Base-by-base conservation (phyloP, 2,888 invertebrate species). In the Aphelenchoides bicaudatus region DNA sequence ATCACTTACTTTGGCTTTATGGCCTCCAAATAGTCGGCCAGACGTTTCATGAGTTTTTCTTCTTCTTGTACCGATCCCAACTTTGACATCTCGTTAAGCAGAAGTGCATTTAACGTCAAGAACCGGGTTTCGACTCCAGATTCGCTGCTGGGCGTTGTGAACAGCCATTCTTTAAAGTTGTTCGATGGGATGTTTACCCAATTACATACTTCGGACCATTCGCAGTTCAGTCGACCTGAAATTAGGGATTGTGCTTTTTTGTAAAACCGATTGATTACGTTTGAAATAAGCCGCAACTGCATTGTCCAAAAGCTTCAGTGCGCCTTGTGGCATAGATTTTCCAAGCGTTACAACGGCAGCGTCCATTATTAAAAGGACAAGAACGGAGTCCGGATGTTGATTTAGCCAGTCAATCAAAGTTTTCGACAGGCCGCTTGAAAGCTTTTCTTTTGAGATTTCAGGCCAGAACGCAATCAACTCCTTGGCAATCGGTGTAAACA, bases 381-480 rank as follows among this genome's bases (percentile, higher is more conserved):
- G 29, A n/a, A 56, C 47, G 23, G 69, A 66, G 19, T 66, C 65
- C 16, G 57, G 46, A 30, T 66, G 61, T 23, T 30, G 58, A 23
- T 30, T 37, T 39, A 66, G 39, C 66, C 66, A 66, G 19, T 70
- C 51, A 2, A 29, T 38, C 10, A 70, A 38, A 1, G 52, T 51
- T n/a, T 69, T 51, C 37, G 53, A 31, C 8, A 63, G 29, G 2
- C 39, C 48, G 2, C 48, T 43, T 3, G 37, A 27, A 23, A 54
- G 28, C 23, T 58, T 66, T 2, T 66, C 60, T 25, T 70, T 68
- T 5, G 65, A 31, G 30, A 72, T 67, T 23, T 67, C 56, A 25
- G 67, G 60, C 73, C 74, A 74, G 27, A 73, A 48, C n/a, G 61
- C 47, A 13, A 69, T 73, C 46, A 76, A 50, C 48, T 76, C 75